Evolutionary conservation across 1,140 invertebrate genomes (phyloP), one percentile per base, ranked within the genome.

Genomic region (Leucophenga varia): DNA sequence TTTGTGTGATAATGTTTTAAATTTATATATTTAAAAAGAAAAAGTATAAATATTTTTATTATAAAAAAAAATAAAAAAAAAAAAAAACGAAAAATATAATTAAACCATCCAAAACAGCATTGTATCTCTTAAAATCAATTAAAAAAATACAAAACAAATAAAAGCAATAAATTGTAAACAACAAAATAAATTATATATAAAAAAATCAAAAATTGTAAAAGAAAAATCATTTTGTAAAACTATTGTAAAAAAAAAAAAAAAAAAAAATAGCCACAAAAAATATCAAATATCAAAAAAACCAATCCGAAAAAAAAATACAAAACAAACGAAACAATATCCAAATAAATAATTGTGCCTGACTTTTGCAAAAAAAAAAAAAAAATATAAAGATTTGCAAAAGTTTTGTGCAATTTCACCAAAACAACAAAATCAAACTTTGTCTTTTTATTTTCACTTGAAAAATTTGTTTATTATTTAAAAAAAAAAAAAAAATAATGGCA

Each of bases 1-100:
- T 67, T 67, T 67, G 67, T 65, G 61, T 65, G 61, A 65, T 65
- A 65, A 63, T 65, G 67, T 67, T 63, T 63, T 65, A 67, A n/a
- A n/a, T n/a, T n/a, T 67, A 67, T 67, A 55, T 52, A 63, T 65
- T 65, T 59, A 57, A 43, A 57, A 52, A 40, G 43, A n/a, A n/a
- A n/a, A n/a, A n/a, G n/a, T n/a, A n/a, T 56, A 40, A 49, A 38
- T 49, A 52, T 52, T 16, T 42, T 32, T 39, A 37, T 43, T 41
- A 47, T 39, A 55, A 61, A 46, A 49, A 35, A 46, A 63, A 59
- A 49, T 46, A 31, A 54, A 55, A 60, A 47, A 47, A 35, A 43
- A 55, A 48, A 49, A 54, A 12, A 20, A 30, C 25, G 34, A 28
- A 34, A 42, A 52, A 45, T 50, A 36, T n/a, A n/a, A 31, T 30